Evolutionary conservation across 2,888 invertebrate species (phyloP).

Genomic region (Molorchus minor): DNA sequence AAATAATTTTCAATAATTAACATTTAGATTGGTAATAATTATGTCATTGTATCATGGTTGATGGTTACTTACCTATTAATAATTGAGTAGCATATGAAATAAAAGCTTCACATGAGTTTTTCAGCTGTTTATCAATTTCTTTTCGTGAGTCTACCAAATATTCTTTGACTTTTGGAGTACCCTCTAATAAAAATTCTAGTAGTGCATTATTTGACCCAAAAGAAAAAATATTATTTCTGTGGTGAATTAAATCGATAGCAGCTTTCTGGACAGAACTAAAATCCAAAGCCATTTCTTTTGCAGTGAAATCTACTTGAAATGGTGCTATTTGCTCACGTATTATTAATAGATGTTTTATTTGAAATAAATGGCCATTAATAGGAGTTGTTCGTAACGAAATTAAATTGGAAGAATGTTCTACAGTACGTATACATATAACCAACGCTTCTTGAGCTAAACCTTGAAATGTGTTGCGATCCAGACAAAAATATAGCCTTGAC

Average conservation of each 20-base stretch:
- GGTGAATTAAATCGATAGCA: conserved; percentile 78
- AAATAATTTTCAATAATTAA: no score
- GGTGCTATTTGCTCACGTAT: conserved; percentile 98
- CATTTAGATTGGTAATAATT: no score
- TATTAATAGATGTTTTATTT: conserved; percentile 97
- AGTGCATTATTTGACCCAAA: conserved; percentile 88
- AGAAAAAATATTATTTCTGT: conserved; percentile 83
- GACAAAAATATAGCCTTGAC: conserved; percentile 90
- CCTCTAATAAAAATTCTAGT: conserved; percentile 90
- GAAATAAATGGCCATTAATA: conserved; percentile 96
- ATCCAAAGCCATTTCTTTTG: conserved; percentile 93
- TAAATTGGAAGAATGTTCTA: conserved; percentile 80
- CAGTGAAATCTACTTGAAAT: conserved; percentile 82
- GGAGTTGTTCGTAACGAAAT: conserved; percentile 77
- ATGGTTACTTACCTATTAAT: conserved; percentile 75
- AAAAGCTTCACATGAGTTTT: conserved; percentile 87
- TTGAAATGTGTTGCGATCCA: conserved; percentile 96
- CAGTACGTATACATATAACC: conserved; percentile 89
- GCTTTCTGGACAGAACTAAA: conserved; percentile 92
- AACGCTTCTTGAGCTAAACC: conserved; percentile 95
- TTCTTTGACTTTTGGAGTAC: conserved; percentile 93
- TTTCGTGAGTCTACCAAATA: conserved; percentile 93
- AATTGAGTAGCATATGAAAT: conserved; percentile 81
- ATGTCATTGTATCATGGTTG: conserved; percentile 61
- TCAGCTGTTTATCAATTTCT: conserved; percentile 93